Conservation (phyloP, 2,888 invertebrate species). For the Tholera decimalis region DNA sequence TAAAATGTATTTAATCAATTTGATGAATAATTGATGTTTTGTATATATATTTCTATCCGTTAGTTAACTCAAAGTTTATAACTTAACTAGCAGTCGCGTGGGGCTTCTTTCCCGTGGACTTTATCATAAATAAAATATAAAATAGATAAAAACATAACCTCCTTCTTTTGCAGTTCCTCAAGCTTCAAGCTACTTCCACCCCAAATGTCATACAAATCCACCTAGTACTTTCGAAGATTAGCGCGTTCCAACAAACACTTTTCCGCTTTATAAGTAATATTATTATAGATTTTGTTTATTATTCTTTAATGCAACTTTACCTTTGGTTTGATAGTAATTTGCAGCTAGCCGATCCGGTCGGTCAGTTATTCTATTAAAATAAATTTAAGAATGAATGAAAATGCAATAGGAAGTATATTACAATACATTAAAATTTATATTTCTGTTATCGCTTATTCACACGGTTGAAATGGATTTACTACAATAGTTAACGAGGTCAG, state of each 20-base stretch:
- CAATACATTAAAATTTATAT: constrained; percentile 24
- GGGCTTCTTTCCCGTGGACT: too few relatives aligned
- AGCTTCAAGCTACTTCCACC: too few relatives aligned
- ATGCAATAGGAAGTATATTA: not conserved
- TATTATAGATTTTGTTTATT: constrained; percentile 5
- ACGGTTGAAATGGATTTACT: constrained; percentile 35
- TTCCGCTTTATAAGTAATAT: too few relatives aligned
- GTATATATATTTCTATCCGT: not conserved
- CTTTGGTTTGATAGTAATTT: constrained; percentile 10
- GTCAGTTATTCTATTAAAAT: constrained; percentile 7
- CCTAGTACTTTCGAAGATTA: too few relatives aligned
- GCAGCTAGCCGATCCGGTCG: not conserved
- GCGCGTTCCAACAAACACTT: too few relatives aligned
- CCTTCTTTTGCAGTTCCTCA: too few relatives aligned
- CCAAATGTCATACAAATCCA: too few relatives aligned
- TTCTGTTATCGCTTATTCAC: constrained; percentile 45
- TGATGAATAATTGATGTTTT: not conserved
- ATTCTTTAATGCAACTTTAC: constrained; percentile 2
- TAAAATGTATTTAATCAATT: constrained; percentile 1
- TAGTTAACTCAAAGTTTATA: not conserved
- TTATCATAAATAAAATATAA: too few relatives aligned
- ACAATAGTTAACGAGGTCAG: constrained; percentile 55
- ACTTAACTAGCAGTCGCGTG: too few relatives aligned
- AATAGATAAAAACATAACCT: too few relatives aligned
- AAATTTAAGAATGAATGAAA: constrained; percentile 22